A percentile compares a stretch with the other conserved stretches of the same genome.
These are phyloP conservation scores for Teleogryllus occipitalis DNA, from an alignment of 1,140 invertebrate genomes.

Conservation along the genomic window DNA sequence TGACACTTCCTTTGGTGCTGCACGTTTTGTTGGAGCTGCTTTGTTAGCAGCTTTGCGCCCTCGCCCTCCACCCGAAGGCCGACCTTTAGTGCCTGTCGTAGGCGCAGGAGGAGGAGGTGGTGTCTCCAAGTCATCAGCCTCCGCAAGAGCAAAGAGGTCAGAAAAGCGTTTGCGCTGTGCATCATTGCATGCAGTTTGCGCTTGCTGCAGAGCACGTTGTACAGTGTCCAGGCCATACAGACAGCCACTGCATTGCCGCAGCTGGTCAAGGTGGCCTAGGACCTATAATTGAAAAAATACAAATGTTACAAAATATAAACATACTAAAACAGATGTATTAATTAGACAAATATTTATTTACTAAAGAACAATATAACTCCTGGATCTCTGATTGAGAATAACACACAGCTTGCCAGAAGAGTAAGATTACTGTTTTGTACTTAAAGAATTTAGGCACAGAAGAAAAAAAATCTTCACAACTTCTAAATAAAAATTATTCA, in stretches of 20 bases:
- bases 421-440: too few species aligned
- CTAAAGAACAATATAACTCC: too few species aligned
- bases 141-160: slow-evolving; percentile 83
- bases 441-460: too few species aligned
- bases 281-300: slow-evolving; percentile 48
- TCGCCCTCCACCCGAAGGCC: slow-evolving; percentile 31
- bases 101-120: slow-evolving; percentile 31
- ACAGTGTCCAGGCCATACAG: slow-evolving; percentile 75
- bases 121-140: slow-evolving; percentile 67
- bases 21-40: slow-evolving; percentile 41
- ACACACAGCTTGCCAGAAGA: too few species aligned
- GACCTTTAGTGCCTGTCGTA: slow-evolving; percentile 36
- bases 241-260: slow-evolving; percentile 50
- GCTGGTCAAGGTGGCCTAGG: slow-evolving; percentile 82
- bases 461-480: too few species aligned
- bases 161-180: slow-evolving; percentile 79
- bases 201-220: slow-evolving; percentile 77
- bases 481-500: too few species aligned
- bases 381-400: too few species aligned
- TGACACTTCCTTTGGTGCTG: slow-evolving; percentile 44
- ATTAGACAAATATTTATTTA: too few species aligned
- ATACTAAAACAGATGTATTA: neutral
- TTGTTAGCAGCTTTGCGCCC: slow-evolving; percentile 38
- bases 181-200: slow-evolving; percentile 71
- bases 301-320: neutral